Evolutionary conservation across 2,888 invertebrate species (phyloP), one percentile per base, ranked within the genome.

Genomic region (Sthenelais limicola): DNA sequence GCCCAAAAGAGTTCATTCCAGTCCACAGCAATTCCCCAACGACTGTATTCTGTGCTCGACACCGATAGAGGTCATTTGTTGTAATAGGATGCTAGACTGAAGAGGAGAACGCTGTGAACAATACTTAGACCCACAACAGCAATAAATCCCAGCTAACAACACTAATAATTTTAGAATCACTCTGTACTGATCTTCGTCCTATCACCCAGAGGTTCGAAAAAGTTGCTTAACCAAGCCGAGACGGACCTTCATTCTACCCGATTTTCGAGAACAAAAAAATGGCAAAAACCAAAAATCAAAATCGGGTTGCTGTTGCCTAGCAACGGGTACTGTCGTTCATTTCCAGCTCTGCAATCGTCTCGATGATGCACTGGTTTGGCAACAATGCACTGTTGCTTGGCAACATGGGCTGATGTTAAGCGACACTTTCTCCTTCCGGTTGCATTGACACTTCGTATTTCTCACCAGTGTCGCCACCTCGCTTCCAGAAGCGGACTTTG

Each of bases 401-500:
- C 35, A 51, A 52, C 35, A 35, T 69, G 52, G 58, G 72, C 24
- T 33, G 69, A 30, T 47, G 49, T 73, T 69, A 77, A 54, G 78
- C 76, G 12, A 78, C 74, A 49, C 67, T 78, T 24, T 78, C 78
- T 3, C 73, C 72, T n/a, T 74, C 78, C 18, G 76, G 75, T 62
- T 75, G 76, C 72, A 79, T 72, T 21, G 78, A 76, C n/a, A 79
- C 78, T 47, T 71, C 70, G 51, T 79, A 79, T 71, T 78, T 79
- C 69, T 73, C 74, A n/a, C 72, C 75, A 15, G 54, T 67, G 18
- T 71, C 21, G 24, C 62, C 71, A 21, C 71, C 68, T 2, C 73
- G 54, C 70, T 77, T 73, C 56, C 71, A 73, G 52, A 77, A 77
- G 30, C 56, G 56, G 75, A 84, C 83, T 51, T 80, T 83, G 49